Evolutionary conservation across 2,797 vertebrate species (phyloP), one percentile per base, ranked within the genome.

Genomic region (Syndactyla subalaris): DNA sequence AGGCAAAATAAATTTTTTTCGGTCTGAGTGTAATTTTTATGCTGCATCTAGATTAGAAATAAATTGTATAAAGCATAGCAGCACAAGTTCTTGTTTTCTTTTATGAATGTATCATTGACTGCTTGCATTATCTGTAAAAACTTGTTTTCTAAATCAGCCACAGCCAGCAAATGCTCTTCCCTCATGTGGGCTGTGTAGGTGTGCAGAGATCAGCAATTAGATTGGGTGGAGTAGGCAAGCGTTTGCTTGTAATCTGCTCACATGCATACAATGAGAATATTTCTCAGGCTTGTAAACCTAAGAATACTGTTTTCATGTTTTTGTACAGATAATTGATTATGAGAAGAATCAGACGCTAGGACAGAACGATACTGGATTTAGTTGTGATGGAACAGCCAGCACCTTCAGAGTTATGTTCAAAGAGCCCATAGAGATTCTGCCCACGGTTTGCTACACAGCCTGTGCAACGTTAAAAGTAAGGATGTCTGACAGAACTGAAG

Each of bases 391-490:
- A 24, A 99, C 99, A 2, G 98, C 99, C 66, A 99, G 98, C 97
- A 99, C 99, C 3, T 99, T 99, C 98, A 98, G 99, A 97, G 99
- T 99, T 86, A 99, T 99, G 99, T 99, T 99, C 96, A 99, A 99
- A 96, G 99, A 99, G 68, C 99, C 99, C 14, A 98, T 99, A 93
- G 99, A 99, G 96, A 99, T 99, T 65, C 97, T 99, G 82, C 99
- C 99, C 94, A 99, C 99, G 0, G 98, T 99, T 82, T 99, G 98
- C 97, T 99, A 99, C 98, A 99, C 99, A 14, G 99, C 99, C 51
- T 99, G 99, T 26, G 99, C 99, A 32, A 99, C 99, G 0, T 96
- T 99, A 66, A 99, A 99, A 98, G 99, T 99, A 95, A 96, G 95
- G 52, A 51, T 48, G n/a, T 10, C 43, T 43, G 30, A 54, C 49